A percentile compares a stretch with the other conserved stretches of the same genome.
Conservation (phyloP, 2,888 invertebrate genomes). For the Achlya flavicornis region DNA sequence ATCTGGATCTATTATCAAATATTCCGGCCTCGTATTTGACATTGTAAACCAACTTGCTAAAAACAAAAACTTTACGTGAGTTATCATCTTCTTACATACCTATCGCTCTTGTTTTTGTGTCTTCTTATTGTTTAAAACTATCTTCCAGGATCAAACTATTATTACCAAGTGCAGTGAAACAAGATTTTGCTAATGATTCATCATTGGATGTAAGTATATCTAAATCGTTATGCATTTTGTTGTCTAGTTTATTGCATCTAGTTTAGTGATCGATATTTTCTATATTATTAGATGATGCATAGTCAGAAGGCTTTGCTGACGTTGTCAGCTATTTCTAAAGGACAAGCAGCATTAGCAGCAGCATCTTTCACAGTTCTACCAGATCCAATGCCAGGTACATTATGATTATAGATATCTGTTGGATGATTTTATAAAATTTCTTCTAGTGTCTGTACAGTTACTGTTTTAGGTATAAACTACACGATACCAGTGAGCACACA, state of each 20-base stretch:
- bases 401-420: background rate
- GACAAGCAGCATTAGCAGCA: slow-evolving; percentile 68
- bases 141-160: slow-evolving; percentile 68
- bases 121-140: background rate
- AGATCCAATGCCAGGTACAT: slow-evolving; percentile 59
- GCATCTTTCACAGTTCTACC: slow-evolving; percentile 67
- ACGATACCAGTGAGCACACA: slow-evolving; percentile 91
- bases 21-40: slow-evolving; percentile 90
- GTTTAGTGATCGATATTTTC: background rate
- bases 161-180: slow-evolving; percentile 54
- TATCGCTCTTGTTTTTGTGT: background rate
- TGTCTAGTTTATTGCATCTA: background rate
- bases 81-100: slow-evolving; percentile 6
- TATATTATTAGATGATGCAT: slow-evolving; percentile 51
- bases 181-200: slow-evolving; percentile 52
- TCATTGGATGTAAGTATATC: slow-evolving; percentile 57
- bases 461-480: slow-evolving; percentile 86
- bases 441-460: background rate
- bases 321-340: slow-evolving; percentile 58
- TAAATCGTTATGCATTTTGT: too few relatives aligned
- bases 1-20: slow-evolving; percentile 82
- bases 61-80: slow-evolving; percentile 92
- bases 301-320: slow-evolving; percentile 60
- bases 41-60: slow-evolving; percentile 89
- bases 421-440: background rate